These are phyloP conservation scores for Chiridota heheva DNA, from an alignment of 35 echinoderm and acorn worm genomes.

Conservation along the genomic window DNA sequence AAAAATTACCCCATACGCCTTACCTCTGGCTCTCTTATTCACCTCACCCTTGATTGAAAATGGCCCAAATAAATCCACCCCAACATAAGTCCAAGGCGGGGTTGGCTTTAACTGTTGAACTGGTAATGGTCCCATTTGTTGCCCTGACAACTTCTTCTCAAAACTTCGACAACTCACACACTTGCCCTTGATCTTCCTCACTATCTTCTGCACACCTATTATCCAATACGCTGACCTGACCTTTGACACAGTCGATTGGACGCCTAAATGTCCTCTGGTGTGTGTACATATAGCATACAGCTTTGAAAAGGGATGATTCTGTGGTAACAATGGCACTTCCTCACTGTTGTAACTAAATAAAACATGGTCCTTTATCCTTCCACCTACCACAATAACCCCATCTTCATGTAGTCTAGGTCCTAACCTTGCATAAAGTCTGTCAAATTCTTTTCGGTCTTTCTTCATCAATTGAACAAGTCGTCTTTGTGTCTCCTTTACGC, in stretches of 20 bases:
- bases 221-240: slow-evolving; percentile 48
- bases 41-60: slow-evolving; percentile 45
- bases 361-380: not conserved
- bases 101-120: slow-evolving; percentile 25
- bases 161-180: slow-evolving; percentile 39
- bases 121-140: slow-evolving; percentile 56
- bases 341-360: not conserved
- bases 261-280: slow-evolving; percentile 24
- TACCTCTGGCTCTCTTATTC: slow-evolving; percentile 42
- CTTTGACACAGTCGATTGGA: slow-evolving; percentile 31
- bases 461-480: slow-evolving; percentile 10
- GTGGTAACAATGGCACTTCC: slow-evolving; percentile 5
- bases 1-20: slow-evolving; percentile 52
- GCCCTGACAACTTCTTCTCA: slow-evolving; percentile 12
- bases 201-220: slow-evolving; percentile 8
- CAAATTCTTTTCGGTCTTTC: slow-evolving; percentile 14
- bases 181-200: slow-evolving; percentile 17
- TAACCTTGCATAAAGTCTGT: slow-evolving; percentile 10
- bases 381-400: not conserved
- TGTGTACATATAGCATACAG: slow-evolving; percentile 31
- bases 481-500: slow-evolving; percentile 33
- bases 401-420: slow-evolving; percentile 16
- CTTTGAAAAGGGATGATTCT: slow-evolving; percentile 6
- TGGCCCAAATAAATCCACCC: slow-evolving; percentile 64
- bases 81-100: slow-evolving; percentile 53